These are phyloP conservation scores for Miltochrista miniata DNA, from an alignment of 2,888 invertebrate species.

Conservation along the genomic window DNA sequence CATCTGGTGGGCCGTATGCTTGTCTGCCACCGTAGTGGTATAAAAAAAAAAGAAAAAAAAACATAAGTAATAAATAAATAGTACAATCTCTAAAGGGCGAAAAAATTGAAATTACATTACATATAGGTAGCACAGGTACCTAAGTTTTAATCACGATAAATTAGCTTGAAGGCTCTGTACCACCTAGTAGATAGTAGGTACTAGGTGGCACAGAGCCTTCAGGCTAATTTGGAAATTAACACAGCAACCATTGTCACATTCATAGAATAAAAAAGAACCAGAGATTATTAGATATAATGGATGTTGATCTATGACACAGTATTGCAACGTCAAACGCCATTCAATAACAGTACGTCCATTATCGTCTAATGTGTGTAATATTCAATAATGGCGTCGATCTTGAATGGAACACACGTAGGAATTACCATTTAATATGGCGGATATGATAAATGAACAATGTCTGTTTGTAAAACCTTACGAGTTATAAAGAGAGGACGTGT, in stretches of 20 bases:
- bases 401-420: slow-evolving; percentile 47
- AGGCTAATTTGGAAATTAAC: too few relatives aligned
- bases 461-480: neutral
- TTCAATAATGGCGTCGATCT: slow-evolving; percentile 55
- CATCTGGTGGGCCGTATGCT: too few relatives aligned
- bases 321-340: slow-evolving; percentile 55
- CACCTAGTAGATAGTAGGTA: too few relatives aligned
- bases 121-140: too few relatives aligned
- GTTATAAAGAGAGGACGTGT: neutral
- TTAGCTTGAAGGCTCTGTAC: too few relatives aligned
- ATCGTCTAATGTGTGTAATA: slow-evolving; percentile 44
- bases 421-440: slow-evolving; percentile 52
- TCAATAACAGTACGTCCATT: slow-evolving; percentile 52
- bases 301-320: slow-evolving; percentile 56
- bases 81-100: too few relatives aligned
- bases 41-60: too few relatives aligned
- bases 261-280: neutral
- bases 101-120: too few relatives aligned
- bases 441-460: slow-evolving; percentile 26
- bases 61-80: too few relatives aligned
- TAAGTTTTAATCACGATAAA: too few relatives aligned
- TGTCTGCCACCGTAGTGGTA: too few relatives aligned
- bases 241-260: neutral
- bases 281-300: slow-evolving; percentile 44
- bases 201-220: too few relatives aligned